Evolutionary conservation across 1,140 invertebrate species (phyloP).

Genomic region (Centruroides vittatus): DNA sequence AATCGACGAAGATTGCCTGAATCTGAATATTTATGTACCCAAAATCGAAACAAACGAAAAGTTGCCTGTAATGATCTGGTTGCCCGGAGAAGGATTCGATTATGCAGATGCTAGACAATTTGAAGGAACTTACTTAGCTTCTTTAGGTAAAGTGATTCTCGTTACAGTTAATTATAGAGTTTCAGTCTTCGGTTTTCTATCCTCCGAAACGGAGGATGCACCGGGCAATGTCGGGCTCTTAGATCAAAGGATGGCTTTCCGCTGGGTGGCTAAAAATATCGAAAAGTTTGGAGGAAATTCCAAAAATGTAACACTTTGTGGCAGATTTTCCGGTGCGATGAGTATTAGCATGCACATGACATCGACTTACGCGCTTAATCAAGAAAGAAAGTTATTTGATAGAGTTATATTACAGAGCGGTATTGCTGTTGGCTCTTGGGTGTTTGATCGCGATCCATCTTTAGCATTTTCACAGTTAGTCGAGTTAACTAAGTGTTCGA

Average conservation of each 20-base stretch:
- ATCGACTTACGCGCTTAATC: slow-evolving; percentile 11
- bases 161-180: slow-evolving; percentile 29
- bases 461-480: slow-evolving; percentile 1
- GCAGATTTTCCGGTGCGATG: slow-evolving; percentile 29
- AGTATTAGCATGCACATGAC: slow-evolving; percentile 18
- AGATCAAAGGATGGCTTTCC: slow-evolving; percentile 74
- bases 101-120: slow-evolving; percentile 22
- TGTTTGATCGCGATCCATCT: slow-evolving; percentile 15
- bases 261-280: slow-evolving; percentile 76
- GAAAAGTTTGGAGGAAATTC: slow-evolving; percentile 69
- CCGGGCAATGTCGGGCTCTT: slow-evolving; percentile 82
- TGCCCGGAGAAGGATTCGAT: slow-evolving; percentile 23
- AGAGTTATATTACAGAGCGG: slow-evolving; percentile 21
- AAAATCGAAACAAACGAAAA: slow-evolving; percentile 24
- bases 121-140: slow-evolving; percentile 21
- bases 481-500: neutral
- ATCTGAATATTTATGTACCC: slow-evolving; percentile 22
- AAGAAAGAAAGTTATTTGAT: slow-evolving; percentile 14
- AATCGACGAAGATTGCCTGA: slow-evolving; percentile 22
- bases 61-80: slow-evolving; percentile 25
- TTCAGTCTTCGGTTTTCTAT: slow-evolving; percentile 70
- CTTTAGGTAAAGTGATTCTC: slow-evolving; percentile 23
- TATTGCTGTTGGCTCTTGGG: slow-evolving; percentile 18
- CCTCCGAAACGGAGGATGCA: slow-evolving; percentile 48
- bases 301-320: slow-evolving; percentile 70